These are phyloP conservation scores for Tachina fera DNA, from an alignment of 2,888 invertebrate species.

Conservation along the genomic window DNA sequence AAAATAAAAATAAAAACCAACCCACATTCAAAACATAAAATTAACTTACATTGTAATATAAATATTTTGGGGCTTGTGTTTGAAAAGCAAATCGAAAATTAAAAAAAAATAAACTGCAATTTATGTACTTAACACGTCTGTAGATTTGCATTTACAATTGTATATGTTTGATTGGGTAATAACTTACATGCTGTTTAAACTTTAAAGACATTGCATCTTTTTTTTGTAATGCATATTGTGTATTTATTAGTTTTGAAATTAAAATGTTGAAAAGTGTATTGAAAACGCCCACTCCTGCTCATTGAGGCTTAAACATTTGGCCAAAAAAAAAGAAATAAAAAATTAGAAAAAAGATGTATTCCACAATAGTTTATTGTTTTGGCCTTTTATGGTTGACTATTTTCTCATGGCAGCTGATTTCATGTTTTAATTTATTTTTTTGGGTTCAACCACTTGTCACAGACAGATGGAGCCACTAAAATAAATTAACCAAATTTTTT, in stretches of 20 bases:
- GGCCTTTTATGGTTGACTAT: constrained; percentile 42
- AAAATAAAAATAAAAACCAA: constrained; percentile 1
- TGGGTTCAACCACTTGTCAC: constrained; percentile 57
- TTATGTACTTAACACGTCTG: constrained; percentile 59
- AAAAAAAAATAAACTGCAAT: constrained; percentile 40
- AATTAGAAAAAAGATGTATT: constrained; percentile 14
- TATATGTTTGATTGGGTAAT: constrained; percentile 35
- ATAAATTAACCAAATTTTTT: not conserved
- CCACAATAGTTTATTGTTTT: constrained; percentile 24
- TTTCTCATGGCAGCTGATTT: constrained; percentile 24
- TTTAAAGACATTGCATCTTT: constrained; percentile 49
- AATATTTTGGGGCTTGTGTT: constrained; percentile 1
- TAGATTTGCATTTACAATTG: constrained; percentile 49
- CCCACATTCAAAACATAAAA: constrained; percentile 50
- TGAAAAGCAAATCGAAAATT: constrained; percentile 3
- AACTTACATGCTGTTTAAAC: constrained; percentile 37
- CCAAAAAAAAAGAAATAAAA: not conserved
- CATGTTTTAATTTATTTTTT: constrained; percentile 7
- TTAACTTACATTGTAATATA: constrained; percentile 34
- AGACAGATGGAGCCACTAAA: constrained; percentile 53
- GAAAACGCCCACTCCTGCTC: constrained; percentile 55
- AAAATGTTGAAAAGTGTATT: constrained; percentile 33
- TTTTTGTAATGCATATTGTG: constrained; percentile 19
- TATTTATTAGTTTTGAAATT: constrained; percentile 34
- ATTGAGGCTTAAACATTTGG: constrained; percentile 46